Evolutionary conservation across 2,113 vertebrate genomes (phyloP).

Genomic region (Anoura caudifer): DNA sequence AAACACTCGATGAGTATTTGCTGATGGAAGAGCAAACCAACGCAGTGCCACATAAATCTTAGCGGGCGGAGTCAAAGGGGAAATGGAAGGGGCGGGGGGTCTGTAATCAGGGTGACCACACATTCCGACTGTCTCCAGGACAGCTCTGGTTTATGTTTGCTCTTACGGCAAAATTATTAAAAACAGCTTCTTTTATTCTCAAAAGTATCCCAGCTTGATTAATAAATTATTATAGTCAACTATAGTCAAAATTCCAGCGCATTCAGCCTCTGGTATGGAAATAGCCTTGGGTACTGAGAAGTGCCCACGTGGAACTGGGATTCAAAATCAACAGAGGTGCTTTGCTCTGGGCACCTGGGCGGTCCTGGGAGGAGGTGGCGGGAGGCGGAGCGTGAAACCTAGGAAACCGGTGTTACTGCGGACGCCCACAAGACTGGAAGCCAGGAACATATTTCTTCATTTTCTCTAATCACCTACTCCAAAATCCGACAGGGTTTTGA

Average conservation of each 20-base stretch:
- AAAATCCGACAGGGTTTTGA: neutral
- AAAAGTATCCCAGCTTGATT: neutral
- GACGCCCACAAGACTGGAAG: neutral
- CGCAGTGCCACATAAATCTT: too few species aligned
- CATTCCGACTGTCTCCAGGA: neutral
- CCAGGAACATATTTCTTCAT: neutral
- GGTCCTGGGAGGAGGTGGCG: fast-evolving
- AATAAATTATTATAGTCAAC: neutral
- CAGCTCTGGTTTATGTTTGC: neutral
- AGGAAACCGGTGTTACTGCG: neutral
- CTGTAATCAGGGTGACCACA: neutral
- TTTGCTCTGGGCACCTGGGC: neutral
- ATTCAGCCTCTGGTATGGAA: neutral
- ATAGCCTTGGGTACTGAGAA: neutral
- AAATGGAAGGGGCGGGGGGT: neutral
- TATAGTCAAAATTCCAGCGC: neutral
- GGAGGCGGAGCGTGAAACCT: neutral
- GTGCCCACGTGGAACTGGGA: neutral
- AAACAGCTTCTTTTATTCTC: neutral
- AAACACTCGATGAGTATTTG: neutral
- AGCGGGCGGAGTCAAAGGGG: too few species aligned
- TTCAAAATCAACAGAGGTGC: neutral
- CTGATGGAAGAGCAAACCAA: neutral
- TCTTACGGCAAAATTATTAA: neutral
- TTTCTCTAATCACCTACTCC: neutral